Conservation (phyloP, 2,113 vertebrate species). For the Rhinogobius similis region DNA sequence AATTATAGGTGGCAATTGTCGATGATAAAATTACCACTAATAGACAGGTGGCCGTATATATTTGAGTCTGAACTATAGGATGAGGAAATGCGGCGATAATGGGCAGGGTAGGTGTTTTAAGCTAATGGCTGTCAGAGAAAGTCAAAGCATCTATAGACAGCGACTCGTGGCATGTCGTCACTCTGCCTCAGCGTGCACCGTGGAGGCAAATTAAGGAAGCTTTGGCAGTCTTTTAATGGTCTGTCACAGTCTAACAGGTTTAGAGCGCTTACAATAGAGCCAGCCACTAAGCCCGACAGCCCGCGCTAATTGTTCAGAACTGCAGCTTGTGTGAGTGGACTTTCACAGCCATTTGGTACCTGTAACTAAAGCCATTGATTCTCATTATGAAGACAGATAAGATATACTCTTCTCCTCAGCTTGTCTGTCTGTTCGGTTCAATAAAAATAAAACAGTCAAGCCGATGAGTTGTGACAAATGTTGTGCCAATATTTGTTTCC, state of each 20-base stretch:
- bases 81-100: background rate
- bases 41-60: background rate
- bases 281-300: slow-evolving; percentile 78
- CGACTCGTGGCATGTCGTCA: slow-evolving; percentile 48
- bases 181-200: slow-evolving; percentile 64
- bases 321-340: slow-evolving; percentile 49
- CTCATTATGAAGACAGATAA: slow-evolving; percentile 63
- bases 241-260: slow-evolving; percentile 82
- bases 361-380: slow-evolving; percentile 75
- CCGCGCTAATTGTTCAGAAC: slow-evolving; percentile 79
- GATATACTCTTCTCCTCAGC: slow-evolving; percentile 50
- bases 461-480: slow-evolving; percentile 39
- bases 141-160: slow-evolving; percentile 40
- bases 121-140: slow-evolving; percentile 43
- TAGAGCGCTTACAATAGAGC: slow-evolving; percentile 79
- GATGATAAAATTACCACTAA: background rate
- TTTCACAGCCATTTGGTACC: slow-evolving; percentile 65
- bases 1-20: background rate
- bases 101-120: background rate
- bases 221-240: slow-evolving; percentile 81
- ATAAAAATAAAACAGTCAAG: slow-evolving; percentile 36
- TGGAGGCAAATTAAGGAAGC: slow-evolving; percentile 73
- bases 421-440: slow-evolving; percentile 45
- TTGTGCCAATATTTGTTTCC: background rate
- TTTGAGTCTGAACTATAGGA: background rate